Evolutionary conservation across 2,888 invertebrate genomes (phyloP).

Genomic region (Mycalesis mineus): DNA sequence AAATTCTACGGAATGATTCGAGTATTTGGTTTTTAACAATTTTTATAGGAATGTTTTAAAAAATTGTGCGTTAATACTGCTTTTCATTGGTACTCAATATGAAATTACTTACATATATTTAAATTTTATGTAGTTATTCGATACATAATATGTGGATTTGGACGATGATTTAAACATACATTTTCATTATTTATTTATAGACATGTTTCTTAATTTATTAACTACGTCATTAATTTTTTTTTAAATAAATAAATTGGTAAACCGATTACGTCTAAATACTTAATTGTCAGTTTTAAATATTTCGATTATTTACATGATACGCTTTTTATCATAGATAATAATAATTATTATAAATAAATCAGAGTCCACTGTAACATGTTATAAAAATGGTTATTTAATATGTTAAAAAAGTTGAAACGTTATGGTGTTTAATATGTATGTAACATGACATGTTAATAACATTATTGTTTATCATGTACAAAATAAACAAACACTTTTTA

Average conservation of each 20-base stretch:
- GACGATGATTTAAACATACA: neutral
- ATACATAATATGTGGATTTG: neutral
- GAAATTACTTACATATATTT: neutral
- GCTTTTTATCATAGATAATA: neutral
- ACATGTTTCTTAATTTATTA: neutral
- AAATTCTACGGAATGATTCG: neutral
- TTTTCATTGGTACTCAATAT: neutral
- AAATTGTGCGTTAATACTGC: constrained; percentile 26
- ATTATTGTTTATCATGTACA: no score
- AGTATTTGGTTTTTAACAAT: neutral
- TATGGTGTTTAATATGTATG: no score
- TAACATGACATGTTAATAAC: no score
- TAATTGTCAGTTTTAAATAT: neutral
- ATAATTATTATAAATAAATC: neutral
- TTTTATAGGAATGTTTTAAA: constrained; percentile 16
- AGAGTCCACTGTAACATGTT: neutral
- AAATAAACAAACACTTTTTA: no score
- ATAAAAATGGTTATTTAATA: no score
- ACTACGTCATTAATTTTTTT: neutral
- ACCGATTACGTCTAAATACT: neutral
- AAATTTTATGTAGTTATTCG: neutral
- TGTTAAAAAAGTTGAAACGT: no score
- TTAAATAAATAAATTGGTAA: neutral
- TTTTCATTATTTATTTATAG: neutral
- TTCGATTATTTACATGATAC: neutral